phyloP scores from a whole-genome alignment of 1,140 invertebrate genomes.

The Nymphalis io region DNA sequence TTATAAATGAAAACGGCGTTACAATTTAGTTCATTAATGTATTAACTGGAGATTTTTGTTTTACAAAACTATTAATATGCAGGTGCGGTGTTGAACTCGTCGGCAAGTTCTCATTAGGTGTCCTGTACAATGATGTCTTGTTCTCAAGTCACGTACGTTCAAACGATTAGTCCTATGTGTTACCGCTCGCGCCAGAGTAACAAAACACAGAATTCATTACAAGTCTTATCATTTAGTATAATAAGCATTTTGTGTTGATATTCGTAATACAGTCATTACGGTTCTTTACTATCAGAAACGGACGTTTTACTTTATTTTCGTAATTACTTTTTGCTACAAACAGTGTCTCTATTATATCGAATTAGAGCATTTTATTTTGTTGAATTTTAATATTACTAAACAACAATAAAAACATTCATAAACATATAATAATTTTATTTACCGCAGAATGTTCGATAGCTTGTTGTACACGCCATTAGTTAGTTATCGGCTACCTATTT shows the following conservation, averaged over 20 bases:
- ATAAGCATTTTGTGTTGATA: background rate
- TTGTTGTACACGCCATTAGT: too few relatives aligned
- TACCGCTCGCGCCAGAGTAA: conserved; percentile 24
- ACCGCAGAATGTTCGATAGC: too few relatives aligned
- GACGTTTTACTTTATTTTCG: background rate
- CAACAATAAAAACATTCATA: too few relatives aligned
- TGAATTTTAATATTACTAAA: background rate
- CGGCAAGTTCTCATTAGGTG: conserved; percentile 51
- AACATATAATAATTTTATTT: too few relatives aligned
- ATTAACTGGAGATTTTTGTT: background rate
- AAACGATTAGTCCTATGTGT: conserved; percentile 38
- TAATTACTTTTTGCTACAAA: background rate
- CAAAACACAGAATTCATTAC: conserved; percentile 22
- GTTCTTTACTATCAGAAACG: background rate
- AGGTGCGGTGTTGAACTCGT: conserved; percentile 34
- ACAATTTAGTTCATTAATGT: background rate
- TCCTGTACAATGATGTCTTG: conserved; percentile 56
- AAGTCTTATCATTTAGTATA: conserved; percentile 7
- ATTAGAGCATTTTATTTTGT: background rate
- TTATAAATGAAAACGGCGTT: background rate
- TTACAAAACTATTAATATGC: conserved; percentile 14
- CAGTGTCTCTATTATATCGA: background rate
- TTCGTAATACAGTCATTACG: background rate
- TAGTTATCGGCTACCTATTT: too few relatives aligned
- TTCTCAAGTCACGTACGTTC: conserved; percentile 52